These are phyloP conservation scores for Melipona beecheii DNA, from an alignment of 2,888 invertebrate species.

Conservation along the genomic window DNA sequence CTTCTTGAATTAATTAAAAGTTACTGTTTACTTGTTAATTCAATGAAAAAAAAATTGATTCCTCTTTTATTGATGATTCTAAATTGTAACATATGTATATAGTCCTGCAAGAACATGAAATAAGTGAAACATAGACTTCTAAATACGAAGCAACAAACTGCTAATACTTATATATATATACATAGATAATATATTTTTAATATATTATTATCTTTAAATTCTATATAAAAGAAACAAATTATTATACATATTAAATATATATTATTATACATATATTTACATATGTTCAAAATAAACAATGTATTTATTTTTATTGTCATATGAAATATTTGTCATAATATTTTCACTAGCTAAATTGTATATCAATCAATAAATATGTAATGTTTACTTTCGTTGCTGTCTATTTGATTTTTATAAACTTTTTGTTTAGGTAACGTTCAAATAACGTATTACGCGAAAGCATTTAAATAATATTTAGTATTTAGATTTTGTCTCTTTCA, in stretches of 20 bases:
- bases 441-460: not conserved
- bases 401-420: not conserved
- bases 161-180: not conserved
- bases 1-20: not conserved
- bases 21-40: not conserved
- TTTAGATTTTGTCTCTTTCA: not conserved
- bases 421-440: not conserved
- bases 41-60: not conserved
- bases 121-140: constrained; percentile 12
- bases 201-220: not conserved
- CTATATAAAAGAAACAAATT: not conserved
- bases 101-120: not conserved
- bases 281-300: not conserved
- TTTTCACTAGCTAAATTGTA: not conserved
- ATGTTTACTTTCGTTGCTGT: not conserved
- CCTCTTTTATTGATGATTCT: not conserved
- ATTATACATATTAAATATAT: not conserved
- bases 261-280: not conserved
- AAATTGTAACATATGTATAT: not conserved
- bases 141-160: not conserved
- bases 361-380: not conserved
- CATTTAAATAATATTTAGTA: not conserved
- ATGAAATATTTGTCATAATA: not conserved
- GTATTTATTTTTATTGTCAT: not conserved
- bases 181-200: not conserved